Base-by-base conservation (phyloP, 2,888 invertebrate genomes). In the Biston betularia region DNA sequence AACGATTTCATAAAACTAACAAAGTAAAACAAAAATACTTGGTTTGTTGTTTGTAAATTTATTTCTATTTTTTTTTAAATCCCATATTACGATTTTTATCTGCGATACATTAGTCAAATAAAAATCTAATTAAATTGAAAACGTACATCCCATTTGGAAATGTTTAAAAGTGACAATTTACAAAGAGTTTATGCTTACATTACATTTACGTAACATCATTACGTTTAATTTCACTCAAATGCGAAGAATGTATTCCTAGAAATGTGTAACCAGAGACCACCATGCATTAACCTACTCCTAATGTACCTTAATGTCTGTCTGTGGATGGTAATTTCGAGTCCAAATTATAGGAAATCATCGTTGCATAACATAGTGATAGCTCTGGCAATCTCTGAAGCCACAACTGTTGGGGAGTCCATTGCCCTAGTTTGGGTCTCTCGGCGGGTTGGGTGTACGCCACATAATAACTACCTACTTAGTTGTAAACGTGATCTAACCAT, bases 271-370 rank as follows among this genome's bases (percentile, higher is more conserved):
- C 65, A 34, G 63, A 50, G 44, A 66, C 12, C 63, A 60, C 68
- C 66, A 55, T 14, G 48, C 59, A 64, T 59, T 59, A 64, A 48
- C 38, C 38, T 6, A 38, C 34, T 52, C 15, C 46, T 61, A 65
- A 65, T 65, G 65, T 44, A 40, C 45, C 50, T 38, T 61, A 61
- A 61, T 61, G 35, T 57, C 35, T 46, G 55, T 54, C 61, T 42
- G 50, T 46, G 45, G 57, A 52, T 52, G 52, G 52, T 61, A 57
- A 61, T 66, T 66, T 57, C 34, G 15, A 15, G 52, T 56, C 61
- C 42, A 66, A 66, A 66, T 66, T 61, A 53, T 66, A 57, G 56
- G 65, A 61, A 61, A 61, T 57, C 49, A 40, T 14, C 55, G 53
- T 61, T 66, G 52, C 65, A 57, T 61, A 66, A 66, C 52, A 50